A percentile compares a stretch with the other conserved stretches of the same genome.
Evolutionary conservation across 2,113 vertebrate species (phyloP).

Genomic region (Esox niger): DNA sequence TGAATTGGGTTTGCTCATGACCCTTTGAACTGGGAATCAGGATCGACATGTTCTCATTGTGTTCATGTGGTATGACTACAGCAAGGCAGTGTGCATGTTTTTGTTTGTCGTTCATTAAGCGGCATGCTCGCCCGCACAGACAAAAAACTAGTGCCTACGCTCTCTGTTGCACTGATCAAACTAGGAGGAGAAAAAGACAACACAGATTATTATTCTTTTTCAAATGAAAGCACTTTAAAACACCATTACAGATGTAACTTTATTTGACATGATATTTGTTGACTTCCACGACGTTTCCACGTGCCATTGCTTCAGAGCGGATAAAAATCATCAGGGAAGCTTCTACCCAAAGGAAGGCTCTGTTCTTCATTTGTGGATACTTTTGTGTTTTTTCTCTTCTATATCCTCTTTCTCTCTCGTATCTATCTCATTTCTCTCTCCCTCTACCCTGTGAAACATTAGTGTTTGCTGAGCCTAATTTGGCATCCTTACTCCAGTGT

Average conservation of each 20-base stretch:
- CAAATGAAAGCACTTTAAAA: slow-evolving; percentile 38
- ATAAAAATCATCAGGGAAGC: slow-evolving; percentile 30
- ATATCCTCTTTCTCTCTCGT: background rate
- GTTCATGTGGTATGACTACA: background rate
- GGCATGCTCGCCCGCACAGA: background rate
- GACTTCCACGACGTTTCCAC: slow-evolving; percentile 23
- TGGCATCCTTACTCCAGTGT: slow-evolving; percentile 39
- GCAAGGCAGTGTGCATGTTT: background rate
- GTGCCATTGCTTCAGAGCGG: slow-evolving; percentile 30
- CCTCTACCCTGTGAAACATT: slow-evolving; percentile 35
- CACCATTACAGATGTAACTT: slow-evolving; percentile 18
- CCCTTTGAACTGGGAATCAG: background rate
- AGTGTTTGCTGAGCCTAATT: slow-evolving; percentile 38
- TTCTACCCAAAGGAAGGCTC: slow-evolving; percentile 12
- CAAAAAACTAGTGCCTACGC: background rate
- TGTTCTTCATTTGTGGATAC: slow-evolving; percentile 17
- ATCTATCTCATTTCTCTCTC: background rate
- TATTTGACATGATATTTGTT: slow-evolving; percentile 25
- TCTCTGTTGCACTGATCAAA: slow-evolving; percentile 24
- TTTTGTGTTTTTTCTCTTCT: slow-evolving; percentile 12
- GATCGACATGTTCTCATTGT: background rate
- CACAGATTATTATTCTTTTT: slow-evolving; percentile 26
- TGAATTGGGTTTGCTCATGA: background rate
- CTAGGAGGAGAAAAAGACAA: slow-evolving; percentile 18
- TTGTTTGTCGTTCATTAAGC: background rate